Base-by-base conservation (phyloP, 2,797 vertebrate species). In the Lepilemur ruficaudatus region DNA sequence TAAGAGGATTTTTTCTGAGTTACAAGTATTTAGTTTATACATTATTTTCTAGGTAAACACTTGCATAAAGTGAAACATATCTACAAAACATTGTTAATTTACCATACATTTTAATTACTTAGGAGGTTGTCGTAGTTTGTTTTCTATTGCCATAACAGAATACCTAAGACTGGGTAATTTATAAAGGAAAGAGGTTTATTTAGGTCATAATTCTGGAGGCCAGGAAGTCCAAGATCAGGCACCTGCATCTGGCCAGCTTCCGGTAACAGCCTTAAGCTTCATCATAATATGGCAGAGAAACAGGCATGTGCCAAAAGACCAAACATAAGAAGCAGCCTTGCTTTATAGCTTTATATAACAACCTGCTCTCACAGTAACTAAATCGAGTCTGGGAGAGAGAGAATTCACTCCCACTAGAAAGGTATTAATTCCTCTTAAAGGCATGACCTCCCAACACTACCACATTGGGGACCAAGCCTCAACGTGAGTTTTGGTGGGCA, bases 41-140 rank as follows among this genome's bases (percentile, higher is more conserved):
- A 78, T 48, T 91, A 52, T 43, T 89, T 76, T 96, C 55, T n/a
- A 93, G 50, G 46, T 83, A 89, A 91, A 84, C 25, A 76, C 52
- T 61, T 94, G 48, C 3, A 76, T 25, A 84, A 94, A 94, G 7
- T 90, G 57, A 82, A 41, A 2, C n/a, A 83, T 65, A 5, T 69
- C 70, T 90, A 25, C 75, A 38, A 43, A 95, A 89, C 0, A 70
- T 25, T 88, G 48, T 41, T 32, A 69, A 43, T 55, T 86, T 94
- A 52, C 7, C 20, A 46, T n/a, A 93, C 11, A 35, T 73, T 91
- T 91, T 91, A 7, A 79, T 91, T 72, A 69, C 32, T 87, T 89
- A 93, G 20, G 32, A 95, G 69, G 32, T 69, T 23, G 32, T 76
- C 46, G 52, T 76, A 76, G 46, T 52, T 48, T 52, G 48, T 76